Evolutionary conservation across 2,888 invertebrate species (phyloP).

Genomic region (Melolontha melolontha): DNA sequence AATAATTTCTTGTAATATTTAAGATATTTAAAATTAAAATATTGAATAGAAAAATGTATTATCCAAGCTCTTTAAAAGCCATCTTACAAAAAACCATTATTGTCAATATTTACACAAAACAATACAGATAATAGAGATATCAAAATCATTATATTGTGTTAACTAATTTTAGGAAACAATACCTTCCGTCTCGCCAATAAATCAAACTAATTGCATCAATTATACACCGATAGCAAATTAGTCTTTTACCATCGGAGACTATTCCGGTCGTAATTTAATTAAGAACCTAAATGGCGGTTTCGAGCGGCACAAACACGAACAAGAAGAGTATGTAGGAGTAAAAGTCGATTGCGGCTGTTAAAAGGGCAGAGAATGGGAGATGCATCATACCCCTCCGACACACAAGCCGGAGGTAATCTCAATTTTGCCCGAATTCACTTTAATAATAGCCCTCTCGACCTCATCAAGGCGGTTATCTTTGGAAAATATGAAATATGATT

Average conservation of each 20-base stretch:
- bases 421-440: conserved; percentile 44
- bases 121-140: too few species aligned
- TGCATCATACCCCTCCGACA: conserved; percentile 9
- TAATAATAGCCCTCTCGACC: conserved; percentile 50
- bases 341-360: conserved; percentile 27
- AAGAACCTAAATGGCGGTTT: conserved; percentile 42
- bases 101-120: too few species aligned
- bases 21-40: too few species aligned
- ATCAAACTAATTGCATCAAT: conserved; percentile 40
- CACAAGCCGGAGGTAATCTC: conserved; percentile 37
- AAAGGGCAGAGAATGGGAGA: conserved; percentile 19
- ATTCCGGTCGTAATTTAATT: conserved; percentile 37
- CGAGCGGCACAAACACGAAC: conserved; percentile 21
- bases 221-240: conserved; percentile 38
- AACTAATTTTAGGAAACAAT: conserved; percentile 23
- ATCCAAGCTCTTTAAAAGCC: too few species aligned
- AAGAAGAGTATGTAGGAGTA: conserved; percentile 15
- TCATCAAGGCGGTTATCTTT: conserved; percentile 45
- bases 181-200: conserved; percentile 30
- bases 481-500: conserved; percentile 57
- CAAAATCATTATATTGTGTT: too few species aligned
- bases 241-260: conserved; percentile 29
- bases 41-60: too few species aligned
- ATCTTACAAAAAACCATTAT: too few species aligned
- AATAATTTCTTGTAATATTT: too few species aligned